Percentiles rank a stretch among this genome's conserved stretches.
Evolutionary conservation across 1,140 invertebrate species (phyloP).

Genomic region (Solenopsis fugax): DNA sequence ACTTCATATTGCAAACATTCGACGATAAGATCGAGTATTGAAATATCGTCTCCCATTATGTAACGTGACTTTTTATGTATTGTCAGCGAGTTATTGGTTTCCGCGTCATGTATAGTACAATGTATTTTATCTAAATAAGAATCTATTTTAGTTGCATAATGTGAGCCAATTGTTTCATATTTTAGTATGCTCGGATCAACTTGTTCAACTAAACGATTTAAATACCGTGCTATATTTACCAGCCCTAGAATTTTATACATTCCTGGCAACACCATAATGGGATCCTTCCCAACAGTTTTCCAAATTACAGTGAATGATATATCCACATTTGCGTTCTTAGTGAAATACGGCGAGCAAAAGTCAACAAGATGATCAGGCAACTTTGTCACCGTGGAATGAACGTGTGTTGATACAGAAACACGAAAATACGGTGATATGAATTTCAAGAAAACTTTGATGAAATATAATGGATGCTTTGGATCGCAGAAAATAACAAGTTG

Average conservation of each 20-base stretch:
- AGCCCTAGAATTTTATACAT: slow-evolving; percentile 85
- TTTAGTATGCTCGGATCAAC: slow-evolving; percentile 77
- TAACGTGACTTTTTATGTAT: slow-evolving; percentile 68
- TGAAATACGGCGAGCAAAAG: slow-evolving; percentile 75
- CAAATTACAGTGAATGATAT: slow-evolving; percentile 86
- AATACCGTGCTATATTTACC: slow-evolving; percentile 87
- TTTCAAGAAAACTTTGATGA: slow-evolving; percentile 83
- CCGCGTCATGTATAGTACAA: slow-evolving; percentile 67
- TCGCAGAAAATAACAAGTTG: slow-evolving; percentile 86
- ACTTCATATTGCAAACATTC: slow-evolving; percentile 61
- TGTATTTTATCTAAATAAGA: slow-evolving; percentile 85
- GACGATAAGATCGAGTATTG: slow-evolving; percentile 80
- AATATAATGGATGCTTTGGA: slow-evolving; percentile 85
- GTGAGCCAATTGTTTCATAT: slow-evolving; percentile 83
- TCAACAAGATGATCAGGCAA: slow-evolving; percentile 69
- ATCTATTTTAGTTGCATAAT: slow-evolving; percentile 86
- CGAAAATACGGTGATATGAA: slow-evolving; percentile 77
- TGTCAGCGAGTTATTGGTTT: slow-evolving; percentile 30
- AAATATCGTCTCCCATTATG: slow-evolving; percentile 77
- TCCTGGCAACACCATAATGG: slow-evolving; percentile 82
- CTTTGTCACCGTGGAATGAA: slow-evolving; percentile 84
- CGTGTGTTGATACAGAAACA: slow-evolving; percentile 79
- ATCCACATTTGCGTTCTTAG: slow-evolving; percentile 54
- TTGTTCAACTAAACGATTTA: slow-evolving; percentile 86
- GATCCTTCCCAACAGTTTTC: slow-evolving; percentile 84